Evolutionary conservation across 2,113 vertebrate genomes (phyloP).

Genomic region (Procavia capensis): DNA sequence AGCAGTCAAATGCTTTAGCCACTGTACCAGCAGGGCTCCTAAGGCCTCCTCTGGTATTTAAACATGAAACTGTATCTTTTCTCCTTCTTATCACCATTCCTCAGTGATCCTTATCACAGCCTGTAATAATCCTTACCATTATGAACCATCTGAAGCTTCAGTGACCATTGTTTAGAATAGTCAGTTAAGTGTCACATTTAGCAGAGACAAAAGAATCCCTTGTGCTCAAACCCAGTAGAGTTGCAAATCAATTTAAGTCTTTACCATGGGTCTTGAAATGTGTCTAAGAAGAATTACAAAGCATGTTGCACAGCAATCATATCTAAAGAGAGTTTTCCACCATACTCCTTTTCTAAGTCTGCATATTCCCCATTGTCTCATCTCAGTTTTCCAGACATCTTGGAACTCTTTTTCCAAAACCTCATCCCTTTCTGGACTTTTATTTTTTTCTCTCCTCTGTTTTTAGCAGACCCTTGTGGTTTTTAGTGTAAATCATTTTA

Average conservation of each 20-base stretch:
- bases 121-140: neutral
- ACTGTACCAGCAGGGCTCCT: no score
- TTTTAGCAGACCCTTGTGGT: neutral
- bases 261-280: neutral
- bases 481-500: neutral
- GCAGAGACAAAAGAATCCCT: neutral
- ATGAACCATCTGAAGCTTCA: neutral
- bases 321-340: neutral
- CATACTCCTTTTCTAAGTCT: neutral
- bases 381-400: neutral
- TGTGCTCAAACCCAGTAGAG: neutral
- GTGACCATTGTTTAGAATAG: neutral
- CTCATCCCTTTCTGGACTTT: neutral
- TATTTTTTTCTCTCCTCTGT: neutral
- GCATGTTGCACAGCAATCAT: accelerated
- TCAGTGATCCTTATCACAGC: no score
- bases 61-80: neutral
- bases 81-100: neutral
- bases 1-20: no score
- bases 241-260: neutral
- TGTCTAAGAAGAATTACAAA: neutral
- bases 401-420: neutral
- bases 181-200: neutral
- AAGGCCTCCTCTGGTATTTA: neutral
- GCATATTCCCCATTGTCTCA: neutral